Evolutionary conservation across 2,113 vertebrate genomes (phyloP), one percentile per base, ranked within the genome.

Genomic region (Petrocephalus zakoni): DNA sequence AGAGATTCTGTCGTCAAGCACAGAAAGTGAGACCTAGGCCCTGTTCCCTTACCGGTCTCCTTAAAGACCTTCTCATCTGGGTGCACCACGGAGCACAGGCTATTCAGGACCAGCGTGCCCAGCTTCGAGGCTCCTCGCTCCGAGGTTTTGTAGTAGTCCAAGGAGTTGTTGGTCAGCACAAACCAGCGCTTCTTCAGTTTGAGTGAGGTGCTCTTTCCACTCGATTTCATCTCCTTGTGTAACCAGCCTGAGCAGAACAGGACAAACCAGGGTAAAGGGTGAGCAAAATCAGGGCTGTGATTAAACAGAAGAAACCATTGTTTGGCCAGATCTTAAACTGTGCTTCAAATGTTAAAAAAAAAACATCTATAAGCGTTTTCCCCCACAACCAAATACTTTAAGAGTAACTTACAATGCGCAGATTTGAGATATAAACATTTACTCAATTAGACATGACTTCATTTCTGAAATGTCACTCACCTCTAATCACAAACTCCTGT

Each of bases 131-230:
- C 96, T 55, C 93, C 96, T 68, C 95, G 94, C 92, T 98, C 97
- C 0, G 97, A 96, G 0, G 96, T 97, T 92, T 97, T 98, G 94
- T 97, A 98, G 93, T 98, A 98, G 92, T 98, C 97, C 0, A 98
- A 93, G 22, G 97, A 97, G 90, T 95, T 97, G 91, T 96, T 96
- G 51, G 96, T 98, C 90, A 98, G 92, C 49, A 98, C 96, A 91
- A 98, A 97, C 97, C 97, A 98, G 92, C 97, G 97, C 86, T 97
- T 97, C 94, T 98, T 98, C 93, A 98, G 95, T 91, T 97, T 98
- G 90, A 97, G 94, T 9, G 97, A 97, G 13, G 97, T 96, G 91
- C 95, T 96, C 94, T 98, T 98, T n/a, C 95, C 95, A 37, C 95
- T 96, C 1, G 95, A 96, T 91, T 97, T 97, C 92, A 98, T 96